These are phyloP conservation scores for Anabacerthia variegaticeps DNA, from an alignment of 2,797 vertebrate species.

Conservation along the genomic window DNA sequence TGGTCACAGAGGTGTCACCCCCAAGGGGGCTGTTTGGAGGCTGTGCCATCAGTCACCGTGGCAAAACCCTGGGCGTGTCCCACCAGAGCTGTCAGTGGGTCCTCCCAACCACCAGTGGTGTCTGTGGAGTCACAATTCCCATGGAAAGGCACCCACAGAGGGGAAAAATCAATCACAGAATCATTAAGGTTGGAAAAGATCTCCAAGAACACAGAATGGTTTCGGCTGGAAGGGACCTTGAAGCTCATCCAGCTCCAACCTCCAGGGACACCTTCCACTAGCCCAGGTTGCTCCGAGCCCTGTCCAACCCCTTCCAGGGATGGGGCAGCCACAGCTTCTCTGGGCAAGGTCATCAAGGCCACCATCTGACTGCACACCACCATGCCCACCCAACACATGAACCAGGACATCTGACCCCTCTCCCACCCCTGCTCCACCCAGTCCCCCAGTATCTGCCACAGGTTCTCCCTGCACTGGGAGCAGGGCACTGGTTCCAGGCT, in stretches of 20 bases:
- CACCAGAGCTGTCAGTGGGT: not conserved
- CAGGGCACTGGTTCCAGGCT: no score
- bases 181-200: not conserved
- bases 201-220: not conserved
- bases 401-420: no score
- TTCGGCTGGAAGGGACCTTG: not conserved
- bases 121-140: not conserved
- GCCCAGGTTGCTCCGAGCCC: not conserved
- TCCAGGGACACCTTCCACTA: not conserved
- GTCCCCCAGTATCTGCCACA: no score
- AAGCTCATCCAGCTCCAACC: not conserved
- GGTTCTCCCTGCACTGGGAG: no score
- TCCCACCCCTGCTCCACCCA: no score
- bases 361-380: not conserved
- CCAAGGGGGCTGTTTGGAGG: not conserved
- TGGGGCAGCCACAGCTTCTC: not conserved
- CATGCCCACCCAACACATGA: not conserved
- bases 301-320: not conserved
- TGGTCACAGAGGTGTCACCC: fast-evolving
- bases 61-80: not conserved
- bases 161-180: not conserved
- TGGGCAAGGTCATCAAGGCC: not conserved
- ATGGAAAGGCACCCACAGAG: fast-evolving
- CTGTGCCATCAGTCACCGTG: fast-evolving
- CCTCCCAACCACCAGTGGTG: not conserved